Evolutionary conservation across 2,113 vertebrate species (phyloP), one percentile per base, ranked within the genome.

Genomic region (Plecturocebus donacophilus): DNA sequence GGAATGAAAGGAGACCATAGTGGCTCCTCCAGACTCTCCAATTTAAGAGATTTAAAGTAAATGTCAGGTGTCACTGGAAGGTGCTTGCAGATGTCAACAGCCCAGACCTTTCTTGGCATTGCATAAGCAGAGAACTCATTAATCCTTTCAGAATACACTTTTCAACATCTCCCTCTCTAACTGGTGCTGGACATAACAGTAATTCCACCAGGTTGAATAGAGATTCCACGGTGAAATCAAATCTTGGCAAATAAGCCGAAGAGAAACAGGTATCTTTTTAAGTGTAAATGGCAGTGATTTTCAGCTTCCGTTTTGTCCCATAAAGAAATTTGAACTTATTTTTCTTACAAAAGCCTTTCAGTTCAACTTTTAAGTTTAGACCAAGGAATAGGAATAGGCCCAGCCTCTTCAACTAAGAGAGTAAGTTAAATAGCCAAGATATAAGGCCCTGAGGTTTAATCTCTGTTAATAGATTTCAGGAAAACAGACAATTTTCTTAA

Each of bases 361-460:
- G 89, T 95, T 98, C 97, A 98, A 96, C 95, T 80, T 98, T 98
- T 98, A 98, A 98, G 97, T 97, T 97, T 97, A 98, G 93, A 96
- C 94, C 98, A 96, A 95, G 98, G 97, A 97, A 77, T 81, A 90
- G 93, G 96, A 90, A 97, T 97, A 97, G 96, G 95, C 95, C 95
- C 90, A 97, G 79, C 84, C 91, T 97, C 97, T 97, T 89, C 96
- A 97, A 94, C 94, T 93, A 95, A 75, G 85, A 85, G 89, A 98
- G 85, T 83, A 95, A 97, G 97, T 98, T 97, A 98, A 98, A 97
- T 81, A 97, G 32, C 79, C 23, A 95, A 97, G 56, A 80, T 97
- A 94, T 20, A 94, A 96, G 96, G 96, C 97, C 93, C 86, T 4
- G 93, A 97, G 97, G 97, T 97, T 91, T 98, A 95, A 96, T 97